Evolutionary conservation across 2,797 vertebrate species (phyloP), one percentile per base, ranked within the genome.

Genomic region (Myiotriccus ornatus): DNA sequence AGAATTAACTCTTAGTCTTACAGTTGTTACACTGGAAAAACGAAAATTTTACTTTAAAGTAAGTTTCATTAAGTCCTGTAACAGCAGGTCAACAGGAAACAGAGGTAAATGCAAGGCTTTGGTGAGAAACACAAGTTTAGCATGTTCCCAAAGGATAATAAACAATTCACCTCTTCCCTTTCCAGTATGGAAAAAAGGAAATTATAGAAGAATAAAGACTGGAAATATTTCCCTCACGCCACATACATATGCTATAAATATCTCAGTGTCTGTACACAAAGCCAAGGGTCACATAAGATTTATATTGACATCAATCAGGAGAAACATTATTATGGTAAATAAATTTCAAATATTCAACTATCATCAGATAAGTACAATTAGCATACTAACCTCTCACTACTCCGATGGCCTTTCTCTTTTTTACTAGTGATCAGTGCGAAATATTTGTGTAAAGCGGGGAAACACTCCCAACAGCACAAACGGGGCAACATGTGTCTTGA

Each of bases 121-220:
- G 22, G 91, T 96, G 94, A 97, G 96, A 96, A 96, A 96, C 69
- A 88, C 56, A 35, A 67, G 87, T 67, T 75, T 84, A 73, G 44
- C 7, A 7, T 41, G 67, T 96, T 96, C 95, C 91, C 94, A 94
- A 94, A 95, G 92, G 92, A 90, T 86, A 93, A 92, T 69, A 94
- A 93, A 97, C 95, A 96, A 96, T 94, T 96, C 92, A 89, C 92
- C 82, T 94, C 95, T 96, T 97, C 84, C 94, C 91, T 62, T 96
- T 95, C 87, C 96, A 96, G 87, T 63, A 76, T 35, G 52, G 82
- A 95, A 94, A 82, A 89, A 86, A 92, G 94, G 94, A 97, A 97
- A 79, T 96, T 93, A 91, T 86, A 92, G 89, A 94, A 96, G 95
- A 97, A 94, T 92, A 93, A 95, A 90, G 92, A 79, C 87, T 96